Conservation (phyloP, 2,888 invertebrate species). For the Euplagia quadripunctaria region DNA sequence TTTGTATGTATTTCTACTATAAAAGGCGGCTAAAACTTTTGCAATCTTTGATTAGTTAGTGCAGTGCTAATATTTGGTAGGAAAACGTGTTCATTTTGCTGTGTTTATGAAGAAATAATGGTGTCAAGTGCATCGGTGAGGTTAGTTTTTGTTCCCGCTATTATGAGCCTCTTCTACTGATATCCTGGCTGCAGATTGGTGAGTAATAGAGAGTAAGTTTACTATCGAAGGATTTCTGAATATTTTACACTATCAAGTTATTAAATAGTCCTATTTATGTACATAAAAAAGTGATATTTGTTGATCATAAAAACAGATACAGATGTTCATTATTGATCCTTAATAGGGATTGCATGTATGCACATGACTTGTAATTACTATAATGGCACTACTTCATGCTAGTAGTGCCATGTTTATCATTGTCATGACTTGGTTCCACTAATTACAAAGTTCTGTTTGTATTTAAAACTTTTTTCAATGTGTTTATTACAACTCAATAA, state of each 20-base stretch:
- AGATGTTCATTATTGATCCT: conserved; percentile 36
- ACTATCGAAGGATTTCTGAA: conserved; percentile 73
- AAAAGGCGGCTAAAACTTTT: conserved; percentile 37
- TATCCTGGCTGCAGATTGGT: conserved; percentile 78
- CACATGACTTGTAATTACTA: conserved; percentile 34
- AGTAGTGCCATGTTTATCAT: not conserved
- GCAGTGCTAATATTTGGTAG: conserved; percentile 35
- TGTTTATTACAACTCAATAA: not conserved
- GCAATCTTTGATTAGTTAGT: conserved; percentile 31
- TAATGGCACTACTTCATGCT: not conserved
- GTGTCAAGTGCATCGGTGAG: conserved; percentile 71
- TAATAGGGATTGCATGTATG: conserved; percentile 32
- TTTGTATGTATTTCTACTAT: conserved; percentile 64
- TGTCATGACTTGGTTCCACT: not conserved
- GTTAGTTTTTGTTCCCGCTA: conserved; percentile 85
- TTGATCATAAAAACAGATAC: conserved; percentile 22
- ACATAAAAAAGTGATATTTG: conserved; percentile 34
- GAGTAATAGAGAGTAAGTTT: conserved; percentile 83
- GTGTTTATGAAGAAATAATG: conserved; percentile 52
- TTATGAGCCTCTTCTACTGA: conserved; percentile 64
- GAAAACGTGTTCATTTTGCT: conserved; percentile 26
- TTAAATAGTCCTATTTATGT: not conserved
- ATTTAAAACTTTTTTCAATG: not conserved
- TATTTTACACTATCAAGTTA: conserved; percentile 15
- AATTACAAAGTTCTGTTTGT: not conserved